Base-by-base conservation (phyloP, 2,888 invertebrate genomes). In the Synergus japonicus region DNA sequence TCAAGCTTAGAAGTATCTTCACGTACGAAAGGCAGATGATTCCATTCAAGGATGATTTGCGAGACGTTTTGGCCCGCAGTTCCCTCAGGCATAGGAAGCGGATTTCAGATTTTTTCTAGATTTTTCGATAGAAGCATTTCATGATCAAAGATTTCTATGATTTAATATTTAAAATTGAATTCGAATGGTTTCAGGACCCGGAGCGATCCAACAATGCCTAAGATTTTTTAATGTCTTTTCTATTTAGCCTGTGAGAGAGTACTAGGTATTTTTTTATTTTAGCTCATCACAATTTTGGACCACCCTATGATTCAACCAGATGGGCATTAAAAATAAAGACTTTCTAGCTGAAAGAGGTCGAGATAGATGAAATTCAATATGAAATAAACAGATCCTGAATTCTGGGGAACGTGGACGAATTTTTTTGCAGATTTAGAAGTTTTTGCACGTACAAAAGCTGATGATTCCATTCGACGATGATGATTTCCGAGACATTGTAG, bases 401-500 rank as follows among this genome's bases (percentile, higher is more conserved):
- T 58, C 58, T 58, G 22, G 12, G 12, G 22, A 12, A 22, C 60
- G 4, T 60, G 60, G 60, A 54, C 49, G 29, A 73, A 73, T n/a
- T 54, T 73, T 37, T 54, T 49, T n/a, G 8, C n/a, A 73, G 54
- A n/a, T 37, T 73, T 41, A 54, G 9, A 54, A 73, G 13, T 73
- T 15, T 54, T n/a, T 73, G 1, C 73, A 73, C 73, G 73, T 73
- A 54, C 54, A 15, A 49, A 37, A 54, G 73, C 49, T 37, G 73
- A n/a, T 73, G 73, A 49, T 73, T 54, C 54, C 73, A 73, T 73
- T 73, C 54, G 37, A 73, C 29, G 73, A 73, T 73, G 54, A 54
- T 54, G 73, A 73, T 73, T 54, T 73, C 73, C 49, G 73, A 73
- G 69, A 54, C 37, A 10, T 37, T 54, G 37, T 49, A 73, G 37